Base-by-base conservation (phyloP, 2,797 vertebrate genomes). In the Lophotriccus pileatus region DNA sequence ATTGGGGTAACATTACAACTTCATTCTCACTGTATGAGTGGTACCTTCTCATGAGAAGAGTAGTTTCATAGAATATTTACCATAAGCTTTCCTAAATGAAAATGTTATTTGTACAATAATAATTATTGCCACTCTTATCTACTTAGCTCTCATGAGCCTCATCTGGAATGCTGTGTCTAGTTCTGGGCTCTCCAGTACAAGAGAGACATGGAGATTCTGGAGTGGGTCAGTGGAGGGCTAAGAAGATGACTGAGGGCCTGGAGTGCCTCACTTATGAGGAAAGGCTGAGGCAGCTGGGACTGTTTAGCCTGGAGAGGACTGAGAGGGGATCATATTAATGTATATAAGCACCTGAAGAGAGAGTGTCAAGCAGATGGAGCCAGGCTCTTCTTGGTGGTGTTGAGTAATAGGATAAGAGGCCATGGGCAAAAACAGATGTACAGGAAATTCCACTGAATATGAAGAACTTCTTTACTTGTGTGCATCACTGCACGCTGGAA, bases 401-500 rank as follows among this genome's bases (percentile, higher is more conserved):
- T 20, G 9, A 50, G 11, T 4, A 50, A 22, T 14, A 22, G 23
- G 18, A 34, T 14, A 4, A 34, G 30, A 50, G 18, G 46, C 23
- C 63, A 28, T 0, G 2, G 47, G 32, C 20, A 52, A 32, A 34
- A 8, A 52, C 8, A 7, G 23, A 28, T 18, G 7, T 9, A n/a
- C 20, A 23, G 37, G 14, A 76, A 30, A 6, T 23, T 52, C 32
- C 4, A 44, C 32, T 30, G 60, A 36, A 30, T 14, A 44, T 53
- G 20, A 67, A 39, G 28, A 64, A 52, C 15, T 14, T 41, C 30
- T 43, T 77, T 53, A 30, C 12, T 44, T 39, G 15, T 12, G 24
- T 43, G 32, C 7, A 9, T 30, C 32, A 77, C 32, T 4, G 3
- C 17, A 39, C 41, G 36, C 39, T 53, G 39, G 25, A 53, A 44